Evolutionary conservation across 1,140 invertebrate genomes (phyloP), one percentile per base, ranked within the genome.

Genomic region (Holcopasites calliopsidis): DNA sequence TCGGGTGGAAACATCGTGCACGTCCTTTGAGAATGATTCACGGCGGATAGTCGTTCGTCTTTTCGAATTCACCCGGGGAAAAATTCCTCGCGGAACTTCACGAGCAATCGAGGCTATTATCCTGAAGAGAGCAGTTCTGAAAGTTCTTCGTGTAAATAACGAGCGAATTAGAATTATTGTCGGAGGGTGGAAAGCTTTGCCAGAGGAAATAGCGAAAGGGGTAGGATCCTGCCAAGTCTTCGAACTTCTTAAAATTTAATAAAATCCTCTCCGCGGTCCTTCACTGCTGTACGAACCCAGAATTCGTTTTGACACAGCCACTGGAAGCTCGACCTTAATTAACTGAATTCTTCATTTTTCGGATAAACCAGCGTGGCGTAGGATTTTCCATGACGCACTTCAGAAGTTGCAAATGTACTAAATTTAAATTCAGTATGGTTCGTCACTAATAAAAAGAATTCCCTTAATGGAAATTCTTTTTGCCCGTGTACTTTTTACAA

Each of bases 91-190:
- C 55, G 57, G 47, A 79, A 10, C 55, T 76, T 71, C 44, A 62
- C 40, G 47, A 80, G 52, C 71, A 80, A 82, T 82, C 66, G 77
- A 28, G 23, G 70, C 72, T 72, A 80, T 82, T 80, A 76, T 42
- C 38, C 38, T 11, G 65, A 77, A 16, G 21, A 23, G 60, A 49
- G 49, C 65, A 68, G 50, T 80, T 77, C 40, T 33, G 47, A 21
- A 80, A 82, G 60, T 82, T 82, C 23, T 13, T 35, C 61, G 55
- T 49, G 73, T 80, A 80, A 82, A 72, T 82, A 82, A 80, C 35
- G 73, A 60, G 47, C 52, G 68, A 44, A 82, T 64, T 80, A 77
- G 79, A 80, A 82, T 82, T 77, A 80, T 72, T 35, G 68, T 80
- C 33, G 49, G 52, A 50, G 18, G 23, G 40, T 58, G 28, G 50